Evolutionary conservation across 2,113 vertebrate genomes (phyloP).

Genomic region (Camelus dromedarius): DNA sequence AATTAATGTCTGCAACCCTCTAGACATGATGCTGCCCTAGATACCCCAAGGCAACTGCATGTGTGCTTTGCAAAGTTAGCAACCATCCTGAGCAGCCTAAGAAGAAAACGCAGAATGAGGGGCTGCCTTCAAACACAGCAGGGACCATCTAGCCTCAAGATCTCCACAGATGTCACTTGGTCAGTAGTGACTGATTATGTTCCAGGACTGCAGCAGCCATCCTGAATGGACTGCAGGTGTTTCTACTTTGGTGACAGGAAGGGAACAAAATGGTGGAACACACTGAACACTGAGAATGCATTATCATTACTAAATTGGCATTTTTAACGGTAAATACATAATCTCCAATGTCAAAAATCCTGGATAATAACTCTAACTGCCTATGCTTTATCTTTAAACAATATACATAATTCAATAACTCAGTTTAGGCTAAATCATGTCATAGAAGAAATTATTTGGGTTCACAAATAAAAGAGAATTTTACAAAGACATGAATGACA

Average conservation of each 20-base stretch:
- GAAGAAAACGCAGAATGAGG: constrained; percentile 48
- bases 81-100: rapidly evolving
- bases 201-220: constrained; percentile 51
- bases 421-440: background rate
- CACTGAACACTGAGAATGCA: background rate
- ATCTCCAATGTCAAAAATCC: background rate
- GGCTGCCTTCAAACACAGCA: constrained; percentile 9
- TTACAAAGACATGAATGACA: background rate
- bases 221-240: background rate
- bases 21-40: constrained; percentile 39
- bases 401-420: background rate
- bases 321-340: background rate
- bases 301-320: background rate
- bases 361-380: constrained; percentile 4
- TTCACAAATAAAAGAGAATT: background rate
- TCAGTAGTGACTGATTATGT: constrained; percentile 66
- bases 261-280: background rate
- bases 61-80: constrained; percentile 8
- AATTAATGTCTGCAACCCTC: constrained; percentile 76
- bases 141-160: constrained; percentile 62
- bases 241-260: background rate
- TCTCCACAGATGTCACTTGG: constrained; percentile 18
- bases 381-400: background rate
- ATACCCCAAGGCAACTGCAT: constrained; percentile 10
- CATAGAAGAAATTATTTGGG: constrained; percentile 43